A percentile compares a stretch with the other conserved stretches of the same genome.
phyloP scores from a whole-genome alignment of 2,113 vertebrate species.

The Phrynosoma blainvillii region DNA sequence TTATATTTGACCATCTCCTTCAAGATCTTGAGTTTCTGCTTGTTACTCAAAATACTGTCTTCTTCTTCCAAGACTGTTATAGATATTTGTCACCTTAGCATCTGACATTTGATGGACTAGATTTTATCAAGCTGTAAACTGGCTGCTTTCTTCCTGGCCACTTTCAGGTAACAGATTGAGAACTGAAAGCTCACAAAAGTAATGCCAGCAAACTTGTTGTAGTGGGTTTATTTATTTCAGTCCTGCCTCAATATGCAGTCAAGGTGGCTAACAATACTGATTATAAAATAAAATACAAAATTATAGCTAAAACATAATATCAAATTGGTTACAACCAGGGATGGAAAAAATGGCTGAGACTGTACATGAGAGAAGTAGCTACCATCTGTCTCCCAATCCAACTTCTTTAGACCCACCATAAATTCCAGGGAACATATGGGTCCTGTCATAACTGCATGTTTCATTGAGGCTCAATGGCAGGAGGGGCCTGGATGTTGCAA shows the following conservation, averaged over 20 bases:
- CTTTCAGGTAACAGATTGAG: neutral
- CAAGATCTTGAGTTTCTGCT: neutral
- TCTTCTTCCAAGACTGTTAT: neutral
- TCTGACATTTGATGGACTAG: neutral
- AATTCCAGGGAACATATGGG: no score
- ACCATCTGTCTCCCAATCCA: no score
- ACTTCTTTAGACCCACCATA: no score
- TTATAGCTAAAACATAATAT: neutral
- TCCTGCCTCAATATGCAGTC: neutral
- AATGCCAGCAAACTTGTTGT: no score
- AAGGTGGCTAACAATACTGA: neutral
- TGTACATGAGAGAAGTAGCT: no score
- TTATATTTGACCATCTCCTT: neutral
- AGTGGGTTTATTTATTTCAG: no score
- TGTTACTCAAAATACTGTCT: neutral
- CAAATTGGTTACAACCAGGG: neutral
- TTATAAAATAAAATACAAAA: neutral
- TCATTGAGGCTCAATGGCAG: no score
- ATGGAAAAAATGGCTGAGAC: no score
- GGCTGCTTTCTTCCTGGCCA: no score
- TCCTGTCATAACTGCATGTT: no score
- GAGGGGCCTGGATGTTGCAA: no score
- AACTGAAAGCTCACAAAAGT: neutral
- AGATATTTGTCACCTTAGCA: neutral
- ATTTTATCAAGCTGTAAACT: neutral